Base-by-base conservation (phyloP, 1,140 invertebrate species). In the Lucilia sericata region DNA sequence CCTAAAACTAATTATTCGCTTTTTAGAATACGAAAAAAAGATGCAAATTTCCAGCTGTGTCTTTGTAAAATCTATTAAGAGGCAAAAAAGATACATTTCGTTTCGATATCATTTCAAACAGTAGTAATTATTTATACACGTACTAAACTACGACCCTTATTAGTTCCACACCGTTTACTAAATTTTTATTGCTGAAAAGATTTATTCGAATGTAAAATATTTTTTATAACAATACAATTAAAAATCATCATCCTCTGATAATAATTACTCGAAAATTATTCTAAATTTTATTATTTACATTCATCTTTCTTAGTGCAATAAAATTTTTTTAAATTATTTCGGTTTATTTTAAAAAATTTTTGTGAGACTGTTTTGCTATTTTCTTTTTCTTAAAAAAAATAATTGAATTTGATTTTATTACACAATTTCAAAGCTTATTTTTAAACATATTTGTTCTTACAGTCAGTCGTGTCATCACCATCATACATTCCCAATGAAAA, bases 361-460 rank as follows among this genome's bases (percentile, higher is more conserved):
- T n/a, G n/a, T n/a, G n/a, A n/a, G n/a, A n/a, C n/a, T n/a, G n/a
- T n/a, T n/a, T 30, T 30, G 25, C 25, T 30, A 30, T 30, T 30
- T 30, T 30, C 3, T 30, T 30, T 55, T 55, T 14, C 7, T 55
- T 9, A 21, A 70, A 60, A 70, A 21, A 70, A 70, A 70, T 70
- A 70, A 70, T 70, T 70, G 65, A 70, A 70, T 70, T 70, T 70
- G 65, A 70, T 70, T 70, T 70, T 70, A 70, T 70, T 19, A 70
- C 65, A 70, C 65, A 21, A 21, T 70, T 70, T 12, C n/a, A 70
- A 70, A 70, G 25, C 65, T 7, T 21, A 70, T 70, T 70, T 70
- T 70, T 25, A 12, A 8, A 21, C 9, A 25, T 25, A 21, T 9
- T 25, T 70, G 8, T n/a, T 70, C n/a, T 2, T 70, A 10, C 9